phyloP scores from a whole-genome alignment of 2,797 vertebrate species.

The Anas capensis region DNA sequence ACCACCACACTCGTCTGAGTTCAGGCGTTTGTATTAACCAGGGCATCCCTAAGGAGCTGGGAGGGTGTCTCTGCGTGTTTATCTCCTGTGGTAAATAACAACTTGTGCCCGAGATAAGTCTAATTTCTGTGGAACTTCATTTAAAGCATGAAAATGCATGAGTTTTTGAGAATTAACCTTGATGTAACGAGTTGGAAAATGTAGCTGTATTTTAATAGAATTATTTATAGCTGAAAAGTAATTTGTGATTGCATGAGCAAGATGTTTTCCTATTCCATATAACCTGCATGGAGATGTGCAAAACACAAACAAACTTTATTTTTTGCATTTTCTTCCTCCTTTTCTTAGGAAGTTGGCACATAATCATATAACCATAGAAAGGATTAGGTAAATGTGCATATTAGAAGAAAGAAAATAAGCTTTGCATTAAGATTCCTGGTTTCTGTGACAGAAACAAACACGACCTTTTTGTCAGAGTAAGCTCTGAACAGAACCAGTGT shows the following conservation, averaged over 20 bases:
- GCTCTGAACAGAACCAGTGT: not conserved
- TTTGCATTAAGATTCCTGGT: not conserved
- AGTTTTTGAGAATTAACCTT: not conserved
- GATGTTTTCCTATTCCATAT: not conserved
- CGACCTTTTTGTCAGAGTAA: not conserved
- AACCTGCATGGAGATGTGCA: fast-evolving
- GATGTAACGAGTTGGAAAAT: not conserved
- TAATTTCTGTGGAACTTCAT: not conserved
- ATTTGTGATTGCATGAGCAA: not conserved
- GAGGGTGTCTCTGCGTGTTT: fast-evolving
- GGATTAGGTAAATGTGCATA: not conserved
- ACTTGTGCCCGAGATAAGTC: not conserved
- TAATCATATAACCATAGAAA: not conserved
- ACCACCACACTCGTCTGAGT: not conserved
- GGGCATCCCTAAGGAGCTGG: not conserved
- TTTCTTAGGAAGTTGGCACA: not conserved
- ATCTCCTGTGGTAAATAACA: not conserved
- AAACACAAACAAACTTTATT: not conserved
- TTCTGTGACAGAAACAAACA: not conserved
- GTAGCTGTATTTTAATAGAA: not conserved
- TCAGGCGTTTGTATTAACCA: fast-evolving
- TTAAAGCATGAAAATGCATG: not conserved
- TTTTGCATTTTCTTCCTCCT: not conserved
- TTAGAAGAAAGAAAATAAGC: not conserved
- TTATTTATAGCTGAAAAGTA: not conserved